These are phyloP conservation scores for Spheniscus humboldti DNA, from an alignment of 2,797 vertebrate species.

Conservation along the genomic window DNA sequence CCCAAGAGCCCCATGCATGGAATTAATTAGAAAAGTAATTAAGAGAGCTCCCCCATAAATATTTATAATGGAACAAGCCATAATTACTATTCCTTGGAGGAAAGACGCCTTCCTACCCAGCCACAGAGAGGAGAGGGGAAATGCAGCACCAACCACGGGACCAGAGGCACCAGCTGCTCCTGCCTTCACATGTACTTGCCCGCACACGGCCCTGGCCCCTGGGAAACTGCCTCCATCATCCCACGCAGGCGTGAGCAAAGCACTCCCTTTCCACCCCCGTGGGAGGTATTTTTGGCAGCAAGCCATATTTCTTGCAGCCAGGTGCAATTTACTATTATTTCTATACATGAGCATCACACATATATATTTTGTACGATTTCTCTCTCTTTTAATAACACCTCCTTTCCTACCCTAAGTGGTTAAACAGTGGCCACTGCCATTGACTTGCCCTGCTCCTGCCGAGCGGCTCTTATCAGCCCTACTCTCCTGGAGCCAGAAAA, in stretches of 20 bases:
- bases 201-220: neutral
- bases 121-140: neutral
- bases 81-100: conserved; percentile 5
- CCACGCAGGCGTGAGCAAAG: neutral
- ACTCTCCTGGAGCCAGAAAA: conserved; percentile 1
- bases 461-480: neutral
- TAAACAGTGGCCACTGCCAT: neutral
- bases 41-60: conserved; percentile 42
- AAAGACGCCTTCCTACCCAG: neutral
- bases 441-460: neutral
- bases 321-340: neutral
- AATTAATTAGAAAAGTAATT: conserved; percentile 61
- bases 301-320: neutral
- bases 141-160: neutral
- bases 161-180: neutral
- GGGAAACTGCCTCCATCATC: neutral
- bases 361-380: neutral
- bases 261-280: neutral
- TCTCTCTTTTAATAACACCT: neutral
- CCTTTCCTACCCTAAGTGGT: neutral
- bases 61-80: conserved; percentile 28
- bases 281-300: neutral
- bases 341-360: neutral
- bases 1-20: neutral
- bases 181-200: neutral